Base-by-base conservation (phyloP, 2,888 invertebrate genomes). In the Lacanobia oleracea region DNA sequence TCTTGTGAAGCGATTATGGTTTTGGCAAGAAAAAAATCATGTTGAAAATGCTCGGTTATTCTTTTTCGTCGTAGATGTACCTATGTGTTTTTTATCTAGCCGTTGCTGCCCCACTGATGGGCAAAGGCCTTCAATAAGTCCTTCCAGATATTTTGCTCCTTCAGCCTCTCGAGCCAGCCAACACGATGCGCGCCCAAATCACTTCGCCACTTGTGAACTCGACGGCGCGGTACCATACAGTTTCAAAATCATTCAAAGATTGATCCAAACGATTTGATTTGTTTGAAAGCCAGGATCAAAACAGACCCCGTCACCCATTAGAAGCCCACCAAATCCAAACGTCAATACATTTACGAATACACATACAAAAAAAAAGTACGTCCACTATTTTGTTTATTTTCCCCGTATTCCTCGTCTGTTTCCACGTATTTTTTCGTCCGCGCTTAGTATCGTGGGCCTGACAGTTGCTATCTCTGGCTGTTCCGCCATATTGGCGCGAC, bases 391-490 rank as follows among this genome's bases (percentile, higher is more conserved):
- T 73, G 59, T 66, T 79, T 51, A 67, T 82, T 80, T 72, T 53
- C 7, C 65, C 27, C 78, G 80, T 83, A 84, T 85, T 82, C 77
- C 76, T 73, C 59, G 72, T 67, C 57, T 37, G 59, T 74, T 65
- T 76, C 63, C 50, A 43, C 75, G 81, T 86, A 85, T 86, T 83
- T 85, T 83, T 75, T 76, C 67, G 67, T 78, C 77, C 73, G 78
- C 72, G 79, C 78, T 86, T 86, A 88, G 88, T 76, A 77, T 86
- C 82, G 74, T 61, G 74, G 76, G 63, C 67, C 69, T 88, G 90
- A 89, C 90, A 88, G 84, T 67, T 82, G 81, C 86, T 91, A 91
- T 90, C 91, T 85, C 82, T 83, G 70, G 61, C 70, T 67, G 79
- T 86, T 83, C 79, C 86, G 80, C 80, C 86, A 82, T 88, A 86